These are phyloP conservation scores for Brevimyrus niger DNA, from an alignment of 2,113 vertebrate genomes.

Conservation along the genomic window DNA sequence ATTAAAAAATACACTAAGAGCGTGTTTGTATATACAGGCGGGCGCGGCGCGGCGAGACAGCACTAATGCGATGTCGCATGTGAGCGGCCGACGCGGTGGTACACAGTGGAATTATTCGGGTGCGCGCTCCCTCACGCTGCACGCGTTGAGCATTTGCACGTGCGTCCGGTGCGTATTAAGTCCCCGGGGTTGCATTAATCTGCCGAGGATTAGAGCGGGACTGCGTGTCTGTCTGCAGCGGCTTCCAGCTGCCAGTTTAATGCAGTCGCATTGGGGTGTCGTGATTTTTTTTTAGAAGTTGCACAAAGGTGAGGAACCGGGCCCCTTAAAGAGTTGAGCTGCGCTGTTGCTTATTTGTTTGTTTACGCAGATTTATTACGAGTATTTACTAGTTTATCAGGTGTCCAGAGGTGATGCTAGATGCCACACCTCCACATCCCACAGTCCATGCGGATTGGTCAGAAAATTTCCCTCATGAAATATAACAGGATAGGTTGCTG, in stretches of 20 bases:
- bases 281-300: slow-evolving; percentile 46
- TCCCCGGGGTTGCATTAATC: slow-evolving; percentile 32
- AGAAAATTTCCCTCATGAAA: slow-evolving; percentile 50
- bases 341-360: slow-evolving; percentile 28
- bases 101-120: not conserved
- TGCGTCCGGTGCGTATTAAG: slow-evolving; percentile 39
- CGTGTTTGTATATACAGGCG: slow-evolving; percentile 26
- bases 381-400: slow-evolving; percentile 47
- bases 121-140: slow-evolving; percentile 13
- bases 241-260: not conserved
- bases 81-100: not conserved
- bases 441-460: slow-evolving; percentile 49
- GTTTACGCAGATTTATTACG: too few relatives aligned
- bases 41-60: slow-evolving; percentile 6
- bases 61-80: not conserved
- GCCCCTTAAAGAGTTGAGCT: not conserved
- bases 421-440: slow-evolving; percentile 38
- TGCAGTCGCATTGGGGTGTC: not conserved
- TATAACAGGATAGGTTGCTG: slow-evolving; percentile 45
- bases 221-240: not conserved
- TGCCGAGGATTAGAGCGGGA: not conserved
- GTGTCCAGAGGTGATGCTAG: slow-evolving; percentile 17
- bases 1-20: slow-evolving; percentile 39
- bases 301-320: not conserved
- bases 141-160: slow-evolving; percentile 21